Percentiles rank a stretch among this genome's conserved stretches.
These are phyloP conservation scores for Menidia menidia DNA, from an alignment of 2,797 vertebrate species.

Conservation along the genomic window DNA sequence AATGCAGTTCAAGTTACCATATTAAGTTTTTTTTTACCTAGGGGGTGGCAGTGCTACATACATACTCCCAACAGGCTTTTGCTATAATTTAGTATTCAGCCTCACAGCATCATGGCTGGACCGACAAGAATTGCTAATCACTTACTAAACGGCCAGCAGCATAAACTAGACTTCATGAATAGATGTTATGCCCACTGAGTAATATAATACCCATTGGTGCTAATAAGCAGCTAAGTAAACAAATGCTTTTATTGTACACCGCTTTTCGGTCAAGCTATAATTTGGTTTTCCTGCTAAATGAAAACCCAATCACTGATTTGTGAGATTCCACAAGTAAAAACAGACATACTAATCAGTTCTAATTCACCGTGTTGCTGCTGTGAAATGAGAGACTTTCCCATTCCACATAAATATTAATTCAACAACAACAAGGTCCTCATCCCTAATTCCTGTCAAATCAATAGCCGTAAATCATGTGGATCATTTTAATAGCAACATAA, in stretches of 20 bases:
- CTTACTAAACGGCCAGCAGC: slow-evolving; percentile 48
- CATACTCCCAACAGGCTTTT: slow-evolving; percentile 42
- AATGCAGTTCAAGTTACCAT: slow-evolving; percentile 41
- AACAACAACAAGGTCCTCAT: slow-evolving; percentile 17
- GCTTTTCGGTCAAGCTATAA: neutral
- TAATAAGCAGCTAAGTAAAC: slow-evolving; percentile 31
- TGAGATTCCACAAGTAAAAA: neutral
- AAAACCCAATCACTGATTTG: neutral
- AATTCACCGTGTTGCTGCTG: neutral
- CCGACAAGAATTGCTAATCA: slow-evolving; percentile 53
- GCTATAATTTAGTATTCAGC: slow-evolving; percentile 59
- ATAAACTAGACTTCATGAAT: slow-evolving; percentile 49
- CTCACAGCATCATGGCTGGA: slow-evolving; percentile 34
- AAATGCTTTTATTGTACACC: slow-evolving; percentile 6
- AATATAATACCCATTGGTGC: slow-evolving; percentile 35
- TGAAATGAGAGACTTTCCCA: slow-evolving; percentile 6
- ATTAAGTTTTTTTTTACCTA: slow-evolving; percentile 66
- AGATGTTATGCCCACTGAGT: slow-evolving; percentile 32
- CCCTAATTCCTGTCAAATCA: slow-evolving; percentile 50
- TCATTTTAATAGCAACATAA: neutral
- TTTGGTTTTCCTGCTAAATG: neutral
- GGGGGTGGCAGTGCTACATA: slow-evolving; percentile 43
- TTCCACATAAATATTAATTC: slow-evolving; percentile 2
- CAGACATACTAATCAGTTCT: slow-evolving; percentile 3
- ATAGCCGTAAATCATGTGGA: slow-evolving; percentile 43